Conservation (phyloP, 1,140 invertebrate species). For the Atopsyche davidsoni region DNA sequence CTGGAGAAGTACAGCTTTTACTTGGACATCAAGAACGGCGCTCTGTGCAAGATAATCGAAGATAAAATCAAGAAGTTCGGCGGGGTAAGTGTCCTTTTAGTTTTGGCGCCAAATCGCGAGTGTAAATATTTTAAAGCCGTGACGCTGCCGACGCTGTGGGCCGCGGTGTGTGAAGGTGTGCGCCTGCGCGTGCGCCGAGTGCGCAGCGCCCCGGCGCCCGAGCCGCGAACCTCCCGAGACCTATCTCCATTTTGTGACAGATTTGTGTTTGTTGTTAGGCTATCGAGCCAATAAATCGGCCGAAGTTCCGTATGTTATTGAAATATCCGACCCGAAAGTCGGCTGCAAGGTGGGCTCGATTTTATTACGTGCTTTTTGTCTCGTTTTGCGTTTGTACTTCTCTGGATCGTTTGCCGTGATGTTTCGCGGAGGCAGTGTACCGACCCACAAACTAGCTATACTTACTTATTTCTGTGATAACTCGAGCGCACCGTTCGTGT, state of each 20-base stretch:
- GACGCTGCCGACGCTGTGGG: neutral
- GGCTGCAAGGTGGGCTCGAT: neutral
- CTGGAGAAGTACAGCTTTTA: conserved; percentile 60
- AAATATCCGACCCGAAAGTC: too few relatives aligned
- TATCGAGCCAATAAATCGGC: conserved; percentile 41
- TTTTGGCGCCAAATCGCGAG: conserved; percentile 20
- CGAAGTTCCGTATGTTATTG: too few relatives aligned
- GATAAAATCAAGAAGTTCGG: conserved; percentile 59
- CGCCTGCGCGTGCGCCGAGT: conserved; percentile 29
- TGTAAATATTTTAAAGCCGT: conserved; percentile 14
- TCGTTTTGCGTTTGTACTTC: conserved; percentile 1
- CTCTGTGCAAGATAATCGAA: conserved; percentile 54
- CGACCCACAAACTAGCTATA: conserved; percentile 48
- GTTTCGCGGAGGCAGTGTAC: conserved; percentile 20
- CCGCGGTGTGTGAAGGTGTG: neutral
- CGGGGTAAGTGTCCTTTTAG: conserved; percentile 49
- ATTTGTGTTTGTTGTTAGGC: conserved; percentile 51
- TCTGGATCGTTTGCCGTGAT: conserved; percentile 5
- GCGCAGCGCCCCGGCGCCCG: conserved; percentile 33
- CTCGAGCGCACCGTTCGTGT: conserved; percentile 44
- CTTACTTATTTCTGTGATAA: conserved; percentile 49
- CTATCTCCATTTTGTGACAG: conserved; percentile 52
- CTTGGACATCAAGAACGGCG: conserved; percentile 63
- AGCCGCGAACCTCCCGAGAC: conserved; percentile 30
- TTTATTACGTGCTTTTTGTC: neutral